phyloP scores from a whole-genome alignment of 2,797 vertebrate species.

The Zalophus californianus region DNA sequence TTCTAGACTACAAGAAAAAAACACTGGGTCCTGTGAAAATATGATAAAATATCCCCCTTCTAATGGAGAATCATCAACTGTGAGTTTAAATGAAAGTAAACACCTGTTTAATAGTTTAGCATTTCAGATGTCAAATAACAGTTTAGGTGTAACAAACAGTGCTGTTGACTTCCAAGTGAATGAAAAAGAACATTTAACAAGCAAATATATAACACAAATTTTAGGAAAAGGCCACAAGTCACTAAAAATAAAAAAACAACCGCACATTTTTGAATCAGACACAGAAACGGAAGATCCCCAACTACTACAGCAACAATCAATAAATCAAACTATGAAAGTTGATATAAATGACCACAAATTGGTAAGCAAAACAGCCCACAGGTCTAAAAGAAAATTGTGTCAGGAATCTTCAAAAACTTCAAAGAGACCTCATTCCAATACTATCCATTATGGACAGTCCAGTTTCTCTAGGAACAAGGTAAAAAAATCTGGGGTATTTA shows the following conservation, averaged over 20 bases:
- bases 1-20: constrained; percentile 53
- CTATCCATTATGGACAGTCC: neutral
- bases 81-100: constrained; percentile 38
- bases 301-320: constrained; percentile 59
- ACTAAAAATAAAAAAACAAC: constrained; percentile 58
- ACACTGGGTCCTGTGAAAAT: neutral
- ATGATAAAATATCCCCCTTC: constrained; percentile 24
- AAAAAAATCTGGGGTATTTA: neutral
- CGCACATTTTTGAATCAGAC: constrained; percentile 81
- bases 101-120: neutral
- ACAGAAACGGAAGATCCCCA: constrained; percentile 65
- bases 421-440: neutral
- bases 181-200: constrained; percentile 64
- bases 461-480: constrained; percentile 81
- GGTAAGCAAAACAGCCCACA: neutral
- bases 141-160: neutral
- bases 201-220: constrained; percentile 60
- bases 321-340: constrained; percentile 69
- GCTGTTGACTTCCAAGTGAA: neutral
- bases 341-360: constrained; percentile 66
- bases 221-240: constrained; percentile 59
- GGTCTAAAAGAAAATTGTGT: constrained; percentile 17
- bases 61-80: neutral
- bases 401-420: constrained; percentile 34
- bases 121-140: constrained; percentile 53